Base-by-base conservation (phyloP, 2,888 invertebrate genomes). In the Troides aeacus region DNA sequence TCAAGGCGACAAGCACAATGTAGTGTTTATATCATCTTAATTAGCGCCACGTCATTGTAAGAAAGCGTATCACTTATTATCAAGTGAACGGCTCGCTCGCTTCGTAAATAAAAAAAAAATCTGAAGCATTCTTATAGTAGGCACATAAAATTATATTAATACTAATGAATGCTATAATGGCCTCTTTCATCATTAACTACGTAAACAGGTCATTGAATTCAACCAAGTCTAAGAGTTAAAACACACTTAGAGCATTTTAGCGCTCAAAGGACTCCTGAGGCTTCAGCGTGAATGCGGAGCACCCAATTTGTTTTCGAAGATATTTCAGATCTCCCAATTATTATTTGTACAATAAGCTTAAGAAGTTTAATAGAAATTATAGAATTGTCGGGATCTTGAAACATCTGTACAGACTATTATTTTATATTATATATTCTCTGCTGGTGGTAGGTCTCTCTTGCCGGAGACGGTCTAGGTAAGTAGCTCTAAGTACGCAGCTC, bases 271-370 rank as follows among this genome's bases (percentile, higher is more conserved):
- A 46, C 18, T 46, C 59, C 66, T 50, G 3, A 30, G 60, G 59
- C 60, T 66, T 66, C 30, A 30, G 53, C 30, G 50, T 30, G 59
- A 66, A 66, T 66, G 30, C 50, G 60, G 46, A 60, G 66, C 46
- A n/a, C 66, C 50, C 60, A 59, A 66, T 66, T 66, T 66, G 59
- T 66, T 66, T 60, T 66, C 50, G 24, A 7, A 10, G 60, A 66
- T 60, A 66, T 66, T 66, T 66, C 58, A 60, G 50, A 60, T 66
- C 66, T 66, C 18, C 18, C 66, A 50, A 58, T 60, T 60, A 60
- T 66, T 66, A 66, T 66, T 66, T 66, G 66, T 60, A 66, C 66
- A 66, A 60, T 60, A 66, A 66, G 66, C 59, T 66, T 66, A 36
- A 12, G 50, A 66, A 66, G 66, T 66, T 66, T 66, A 66, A 66